Evolutionary conservation across 2,797 vertebrate species (phyloP).

Genomic region (Pangasius larnaudii): DNA sequence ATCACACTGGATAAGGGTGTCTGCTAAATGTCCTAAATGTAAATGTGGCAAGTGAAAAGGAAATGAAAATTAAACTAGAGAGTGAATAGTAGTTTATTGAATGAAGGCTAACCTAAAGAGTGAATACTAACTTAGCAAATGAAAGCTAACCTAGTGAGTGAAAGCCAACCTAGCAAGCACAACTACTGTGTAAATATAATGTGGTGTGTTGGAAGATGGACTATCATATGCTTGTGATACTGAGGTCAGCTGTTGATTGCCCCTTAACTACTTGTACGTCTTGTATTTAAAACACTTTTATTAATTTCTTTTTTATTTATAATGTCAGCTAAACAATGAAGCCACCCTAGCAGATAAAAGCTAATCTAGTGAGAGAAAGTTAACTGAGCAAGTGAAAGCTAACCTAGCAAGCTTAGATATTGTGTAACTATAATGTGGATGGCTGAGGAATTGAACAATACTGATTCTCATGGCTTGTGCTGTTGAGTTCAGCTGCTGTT

Average conservation of each 20-base stretch:
- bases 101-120: background rate
- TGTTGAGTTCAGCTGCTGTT: background rate
- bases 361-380: background rate
- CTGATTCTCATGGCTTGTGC: background rate
- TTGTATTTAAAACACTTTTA: background rate
- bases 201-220: background rate
- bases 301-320: background rate
- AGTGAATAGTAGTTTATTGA: background rate
- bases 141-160: background rate
- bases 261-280: background rate
- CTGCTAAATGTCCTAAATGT: background rate
- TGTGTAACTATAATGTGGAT: background rate
- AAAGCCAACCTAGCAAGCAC: background rate
- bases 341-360: background rate
- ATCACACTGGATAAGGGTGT: background rate
- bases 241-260: background rate
- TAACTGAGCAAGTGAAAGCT: background rate
- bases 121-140: background rate
- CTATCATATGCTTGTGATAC: background rate
- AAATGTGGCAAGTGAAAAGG: background rate
- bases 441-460: background rate
- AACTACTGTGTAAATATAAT: background rate
- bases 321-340: background rate
- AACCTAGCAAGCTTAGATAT: background rate
- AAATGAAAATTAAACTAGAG: background rate